phyloP scores from a whole-genome alignment of 2,797 vertebrate genomes.

The Selene dorsalis region DNA sequence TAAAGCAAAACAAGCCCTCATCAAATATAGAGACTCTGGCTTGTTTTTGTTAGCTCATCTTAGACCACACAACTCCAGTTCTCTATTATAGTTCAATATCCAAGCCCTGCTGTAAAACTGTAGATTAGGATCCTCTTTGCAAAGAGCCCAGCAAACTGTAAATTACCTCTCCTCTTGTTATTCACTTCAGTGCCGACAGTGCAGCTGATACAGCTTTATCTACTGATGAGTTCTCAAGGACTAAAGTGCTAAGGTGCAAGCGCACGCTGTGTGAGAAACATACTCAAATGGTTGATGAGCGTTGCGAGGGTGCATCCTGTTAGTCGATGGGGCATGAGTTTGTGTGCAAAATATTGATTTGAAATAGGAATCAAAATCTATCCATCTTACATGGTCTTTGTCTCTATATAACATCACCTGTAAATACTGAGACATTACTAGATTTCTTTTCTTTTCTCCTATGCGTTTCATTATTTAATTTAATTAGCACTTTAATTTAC shows the following conservation, averaged over 20 bases:
- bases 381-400: too few species aligned
- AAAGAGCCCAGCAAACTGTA: slow-evolving; percentile 58
- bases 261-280: slow-evolving; percentile 12
- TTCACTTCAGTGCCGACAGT: slow-evolving; percentile 64
- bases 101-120: slow-evolving; percentile 53
- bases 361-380: too few species aligned
- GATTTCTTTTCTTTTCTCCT: too few species aligned
- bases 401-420: too few species aligned
- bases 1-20: slow-evolving; percentile 10
- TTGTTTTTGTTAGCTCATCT: slow-evolving; percentile 27
- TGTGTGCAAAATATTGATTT: neutral
- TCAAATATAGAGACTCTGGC: slow-evolving; percentile 32
- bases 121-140: slow-evolving; percentile 67
- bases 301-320: slow-evolving; percentile 23
- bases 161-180: slow-evolving; percentile 72
- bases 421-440: too few species aligned
- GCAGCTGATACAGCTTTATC: slow-evolving; percentile 75
- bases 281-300: slow-evolving; percentile 14
- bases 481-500: too few species aligned
- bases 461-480: too few species aligned
- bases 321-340: slow-evolving; percentile 12
- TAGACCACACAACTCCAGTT: slow-evolving; percentile 11
- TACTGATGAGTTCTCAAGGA: slow-evolving; percentile 70
- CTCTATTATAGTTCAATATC: slow-evolving; percentile 29
- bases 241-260: slow-evolving; percentile 45